Evolutionary conservation across 2,888 invertebrate species (phyloP).

Genomic region (Microctonus aethiopoides): DNA sequence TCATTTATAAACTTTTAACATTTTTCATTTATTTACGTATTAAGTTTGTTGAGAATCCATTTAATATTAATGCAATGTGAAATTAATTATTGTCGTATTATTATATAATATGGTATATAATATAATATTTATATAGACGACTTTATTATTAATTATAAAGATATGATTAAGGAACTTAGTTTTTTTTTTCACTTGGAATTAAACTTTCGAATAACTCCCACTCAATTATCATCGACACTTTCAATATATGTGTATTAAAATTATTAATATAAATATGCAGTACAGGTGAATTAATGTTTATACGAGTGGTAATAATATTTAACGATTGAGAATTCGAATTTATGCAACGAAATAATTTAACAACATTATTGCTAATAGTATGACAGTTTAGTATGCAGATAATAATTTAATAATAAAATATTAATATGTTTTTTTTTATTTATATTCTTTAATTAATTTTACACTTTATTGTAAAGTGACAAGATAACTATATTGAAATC

Average conservation of each 20-base stretch:
- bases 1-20: too few relatives aligned
- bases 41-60: too few relatives aligned
- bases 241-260: neutral
- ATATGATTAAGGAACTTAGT: neutral
- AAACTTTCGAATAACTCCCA: neutral
- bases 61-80: too few relatives aligned
- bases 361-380: neutral
- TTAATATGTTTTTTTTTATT: neutral
- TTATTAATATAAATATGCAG: neutral
- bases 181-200: neutral
- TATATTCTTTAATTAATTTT: neutral
- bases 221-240: neutral
- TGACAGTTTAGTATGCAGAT: neutral
- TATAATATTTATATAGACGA: too few relatives aligned
- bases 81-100: too few relatives aligned
- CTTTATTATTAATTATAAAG: neutral
- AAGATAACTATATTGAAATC: too few relatives aligned
- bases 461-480: neutral
- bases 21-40: too few relatives aligned
- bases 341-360: neutral
- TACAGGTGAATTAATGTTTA: neutral
- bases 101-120: too few relatives aligned
- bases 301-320: conserved; percentile 4
- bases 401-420: neutral
- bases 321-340: neutral